Conservation (phyloP, 2,113 vertebrate species). For the Redunca redunca region DNA sequence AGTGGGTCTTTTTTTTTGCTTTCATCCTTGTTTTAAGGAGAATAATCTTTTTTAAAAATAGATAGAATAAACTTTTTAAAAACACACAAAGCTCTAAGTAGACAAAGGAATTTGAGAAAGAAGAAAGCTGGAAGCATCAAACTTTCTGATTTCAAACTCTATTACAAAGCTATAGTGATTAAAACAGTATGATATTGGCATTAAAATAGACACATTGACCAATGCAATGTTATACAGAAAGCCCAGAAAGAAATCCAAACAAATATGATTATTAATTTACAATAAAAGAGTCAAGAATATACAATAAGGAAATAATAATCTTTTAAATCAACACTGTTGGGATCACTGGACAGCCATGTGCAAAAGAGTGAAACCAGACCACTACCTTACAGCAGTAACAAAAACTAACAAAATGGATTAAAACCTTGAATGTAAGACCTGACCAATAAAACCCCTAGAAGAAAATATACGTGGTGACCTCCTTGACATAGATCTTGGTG, state of each 20-base stretch:
- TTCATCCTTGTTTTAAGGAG: background rate
- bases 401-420: background rate
- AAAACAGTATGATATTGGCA: background rate
- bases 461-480: background rate
- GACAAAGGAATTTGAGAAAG: background rate
- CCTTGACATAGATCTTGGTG: background rate
- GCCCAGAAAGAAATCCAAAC: background rate
- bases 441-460: background rate
- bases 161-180: background rate
- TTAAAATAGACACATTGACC: background rate
- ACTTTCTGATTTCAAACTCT: background rate
- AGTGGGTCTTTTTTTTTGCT: background rate
- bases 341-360: background rate
- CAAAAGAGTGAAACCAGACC: background rate
- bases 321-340: background rate
- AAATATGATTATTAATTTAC: background rate
- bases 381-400: background rate
- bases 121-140: background rate
- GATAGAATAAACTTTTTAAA: background rate
- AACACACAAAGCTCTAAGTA: background rate
- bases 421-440: background rate
- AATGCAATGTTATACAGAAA: background rate
- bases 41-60: background rate
- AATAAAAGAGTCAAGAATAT: background rate
- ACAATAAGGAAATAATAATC: background rate